Evolutionary conservation across 1,140 invertebrate genomes (phyloP).

Genomic region (Drosophila lini): DNA sequence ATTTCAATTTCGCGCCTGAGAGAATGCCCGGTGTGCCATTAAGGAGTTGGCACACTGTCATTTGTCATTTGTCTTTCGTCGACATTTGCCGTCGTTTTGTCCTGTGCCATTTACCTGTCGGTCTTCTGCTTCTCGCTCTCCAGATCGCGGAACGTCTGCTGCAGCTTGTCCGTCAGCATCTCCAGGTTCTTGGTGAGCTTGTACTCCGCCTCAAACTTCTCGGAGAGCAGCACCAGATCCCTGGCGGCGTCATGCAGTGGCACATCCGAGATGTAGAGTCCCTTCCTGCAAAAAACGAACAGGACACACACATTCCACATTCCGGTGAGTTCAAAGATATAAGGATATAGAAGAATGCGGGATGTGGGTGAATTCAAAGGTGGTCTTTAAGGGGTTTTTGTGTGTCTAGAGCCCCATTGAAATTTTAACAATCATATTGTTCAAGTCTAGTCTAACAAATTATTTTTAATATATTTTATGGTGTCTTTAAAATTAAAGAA

Average conservation of each 20-base stretch:
- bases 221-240: slow-evolving; percentile 97
- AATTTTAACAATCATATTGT: neutral
- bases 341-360: neutral
- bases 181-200: slow-evolving; percentile 98
- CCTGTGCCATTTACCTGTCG: slow-evolving; percentile 89
- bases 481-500: neutral
- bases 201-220: slow-evolving; percentile 99
- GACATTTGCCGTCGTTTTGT: slow-evolving; percentile 7
- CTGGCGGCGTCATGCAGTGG: slow-evolving; percentile 98
- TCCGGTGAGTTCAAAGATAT: slow-evolving; percentile 31
- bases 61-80: slow-evolving; percentile 92
- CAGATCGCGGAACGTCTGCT: slow-evolving; percentile 97
- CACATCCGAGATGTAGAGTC: slow-evolving; percentile 97
- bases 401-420: neutral
- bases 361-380: slow-evolving; percentile 4
- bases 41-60: slow-evolving; percentile 55
- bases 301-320: slow-evolving; percentile 35
- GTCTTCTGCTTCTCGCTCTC: slow-evolving; percentile 98
- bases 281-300: slow-evolving; percentile 87
- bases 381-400: neutral
- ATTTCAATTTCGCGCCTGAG: slow-evolving; percentile 80
- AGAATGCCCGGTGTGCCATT: slow-evolving; percentile 55
- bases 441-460: neutral
- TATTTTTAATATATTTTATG: neutral
- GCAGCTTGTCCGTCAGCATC: slow-evolving; percentile 97